These are phyloP conservation scores for Paratrypauchen microcephalus DNA, from an alignment of 2,797 vertebrate species.

Conservation along the genomic window DNA sequence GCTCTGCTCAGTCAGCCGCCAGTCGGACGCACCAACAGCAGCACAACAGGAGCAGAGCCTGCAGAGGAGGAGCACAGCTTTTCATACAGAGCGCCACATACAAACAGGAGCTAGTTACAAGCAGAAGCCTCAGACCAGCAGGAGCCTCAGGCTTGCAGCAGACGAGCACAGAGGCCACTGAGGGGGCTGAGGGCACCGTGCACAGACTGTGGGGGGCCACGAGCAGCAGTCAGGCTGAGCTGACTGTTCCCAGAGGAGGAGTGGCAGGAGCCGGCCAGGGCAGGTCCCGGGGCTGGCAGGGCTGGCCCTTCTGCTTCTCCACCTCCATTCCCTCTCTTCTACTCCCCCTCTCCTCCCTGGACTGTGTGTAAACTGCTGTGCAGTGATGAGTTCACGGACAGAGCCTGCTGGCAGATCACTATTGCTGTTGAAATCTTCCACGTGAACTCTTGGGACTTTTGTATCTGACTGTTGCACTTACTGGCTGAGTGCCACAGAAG, in stretches of 20 bases:
- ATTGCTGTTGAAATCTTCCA: constrained; percentile 61
- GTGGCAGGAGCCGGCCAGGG: constrained; percentile 71
- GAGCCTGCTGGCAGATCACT: constrained; percentile 56
- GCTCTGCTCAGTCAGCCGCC: constrained; percentile 71
- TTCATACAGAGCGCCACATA: constrained; percentile 18
- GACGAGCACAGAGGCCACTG: background rate
- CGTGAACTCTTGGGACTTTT: constrained; percentile 37
- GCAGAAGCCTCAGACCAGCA: background rate
- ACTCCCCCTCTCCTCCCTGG: constrained; percentile 56
- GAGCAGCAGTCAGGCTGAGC: constrained; percentile 55
- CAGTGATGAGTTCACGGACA: constrained; percentile 79
- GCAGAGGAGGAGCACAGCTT: constrained; percentile 26
- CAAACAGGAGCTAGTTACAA: background rate
- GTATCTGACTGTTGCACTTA: constrained; percentile 55
- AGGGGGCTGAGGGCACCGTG: background rate
- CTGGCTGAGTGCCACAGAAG: constrained; percentile 73
- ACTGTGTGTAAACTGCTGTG: constrained; percentile 62
- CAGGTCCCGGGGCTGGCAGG: constrained; percentile 77
- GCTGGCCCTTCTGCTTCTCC: constrained; percentile 80
- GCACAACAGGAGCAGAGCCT: constrained; percentile 36
- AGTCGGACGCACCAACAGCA: constrained; percentile 65
- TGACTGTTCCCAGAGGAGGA: constrained; percentile 75
- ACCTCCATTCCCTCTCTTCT: constrained; percentile 64
- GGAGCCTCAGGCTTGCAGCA: background rate
- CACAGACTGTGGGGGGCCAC: constrained; percentile 33